These are phyloP conservation scores for Ochropleura plecta DNA, from an alignment of 2,888 invertebrate genomes.

Conservation along the genomic window DNA sequence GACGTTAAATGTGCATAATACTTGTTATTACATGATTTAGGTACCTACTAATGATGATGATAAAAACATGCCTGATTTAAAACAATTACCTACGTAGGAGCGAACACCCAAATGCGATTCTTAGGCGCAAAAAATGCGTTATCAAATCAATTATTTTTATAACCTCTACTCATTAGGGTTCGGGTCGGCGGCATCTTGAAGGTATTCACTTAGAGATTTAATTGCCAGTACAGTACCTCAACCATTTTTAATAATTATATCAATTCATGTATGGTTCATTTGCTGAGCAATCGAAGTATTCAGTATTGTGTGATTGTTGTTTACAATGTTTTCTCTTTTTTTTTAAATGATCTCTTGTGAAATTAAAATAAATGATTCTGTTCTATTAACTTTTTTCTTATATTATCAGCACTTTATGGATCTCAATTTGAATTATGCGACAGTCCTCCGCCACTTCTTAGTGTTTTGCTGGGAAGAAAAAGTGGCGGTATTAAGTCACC, in stretches of 20 bases:
- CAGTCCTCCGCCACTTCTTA: background rate
- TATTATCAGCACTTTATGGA: background rate
- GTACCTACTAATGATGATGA: conserved; percentile 11
- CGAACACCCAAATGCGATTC: conserved; percentile 17
- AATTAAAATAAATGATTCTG: too few relatives aligned
- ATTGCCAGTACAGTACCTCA: too few relatives aligned
- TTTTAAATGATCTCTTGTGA: too few relatives aligned
- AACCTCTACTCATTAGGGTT: background rate
- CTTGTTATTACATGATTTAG: conserved; percentile 21
- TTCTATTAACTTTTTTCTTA: background rate
- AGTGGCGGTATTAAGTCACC: background rate
- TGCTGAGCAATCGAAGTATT: too few relatives aligned
- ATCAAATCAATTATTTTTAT: too few relatives aligned
- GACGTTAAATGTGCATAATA: conserved; percentile 16
- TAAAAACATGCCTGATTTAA: conserved; percentile 35
- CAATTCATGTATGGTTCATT: too few relatives aligned
- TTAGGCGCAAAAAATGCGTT: conserved; percentile 25
- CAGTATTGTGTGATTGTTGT: too few relatives aligned
- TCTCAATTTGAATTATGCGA: background rate
- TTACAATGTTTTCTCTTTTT: too few relatives aligned
- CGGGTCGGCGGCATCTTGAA: too few relatives aligned
- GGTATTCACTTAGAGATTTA: too few relatives aligned
- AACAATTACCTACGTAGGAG: conserved; percentile 49
- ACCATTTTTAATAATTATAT: too few relatives aligned
- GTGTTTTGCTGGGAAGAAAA: background rate